Base-by-base conservation (phyloP, 2,888 invertebrate species). In the Stenolophus ochropezus region DNA sequence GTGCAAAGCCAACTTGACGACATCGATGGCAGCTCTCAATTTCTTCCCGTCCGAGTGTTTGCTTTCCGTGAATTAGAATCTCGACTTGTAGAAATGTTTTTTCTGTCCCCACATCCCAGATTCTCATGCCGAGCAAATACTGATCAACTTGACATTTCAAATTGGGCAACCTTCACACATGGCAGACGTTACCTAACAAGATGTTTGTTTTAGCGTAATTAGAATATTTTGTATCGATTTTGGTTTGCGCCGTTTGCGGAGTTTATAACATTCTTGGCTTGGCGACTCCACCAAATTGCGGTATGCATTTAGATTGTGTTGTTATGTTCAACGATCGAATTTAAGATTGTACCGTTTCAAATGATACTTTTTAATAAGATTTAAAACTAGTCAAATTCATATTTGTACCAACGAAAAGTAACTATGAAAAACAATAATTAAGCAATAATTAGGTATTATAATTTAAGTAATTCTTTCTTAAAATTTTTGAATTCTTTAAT, bases 21-120 rank as follows among this genome's bases (percentile, higher is more conserved):
- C 56, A 23, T 25, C 61, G 61, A 61, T 61, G 69, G 42, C 42
- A 69, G 69, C 16, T 49, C 73, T 73, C 73, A 73, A 73, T 73
- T 73, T 73, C 69, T 73, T 73, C 23, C 73, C 25, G 47, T 73
- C 42, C 27, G 23, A 73, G 73, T 73, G 23, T 73, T 73, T 73
- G 47, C 73, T 73, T 49, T 49, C 8, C 49, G 23, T 73, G 73
- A 73, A 73, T 73, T 73, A 73, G 73, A 73, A 73, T 73, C 21
- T 73, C 73, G 47, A 73, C 47, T 73, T 73, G 47, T 23, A 73
- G 73, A 69, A 27, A 69, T 69, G 65, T 33, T 69, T 69, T 69
- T 69, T 33, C 33, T 27, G 20, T 18, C 42, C 33, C 33, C 8
- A 42, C 33, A 8, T 42, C 11, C 16, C 65, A 65, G 33, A 65